A percentile compares a stretch with the other conserved stretches of the same genome.
Evolutionary conservation across 2,888 invertebrate species (phyloP).

Genomic region (Pheosia tremula): DNA sequence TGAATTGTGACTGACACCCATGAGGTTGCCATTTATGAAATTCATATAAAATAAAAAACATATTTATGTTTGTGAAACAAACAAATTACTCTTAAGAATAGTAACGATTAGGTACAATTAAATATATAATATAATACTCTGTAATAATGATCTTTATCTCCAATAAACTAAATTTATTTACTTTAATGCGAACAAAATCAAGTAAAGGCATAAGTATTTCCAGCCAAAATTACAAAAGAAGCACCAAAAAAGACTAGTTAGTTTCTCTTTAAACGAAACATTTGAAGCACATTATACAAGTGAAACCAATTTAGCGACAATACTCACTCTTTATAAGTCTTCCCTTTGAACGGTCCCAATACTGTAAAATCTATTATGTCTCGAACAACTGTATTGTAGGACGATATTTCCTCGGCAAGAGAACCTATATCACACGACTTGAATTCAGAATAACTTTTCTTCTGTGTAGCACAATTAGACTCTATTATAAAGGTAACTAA

Average conservation of each 20-base stretch:
- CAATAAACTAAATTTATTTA: too few species aligned
- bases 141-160: too few species aligned
- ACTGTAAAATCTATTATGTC: conserved; percentile 77
- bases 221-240: background rate
- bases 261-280: background rate
- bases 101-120: too few species aligned
- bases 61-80: too few species aligned
- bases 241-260: background rate
- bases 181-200: too few species aligned
- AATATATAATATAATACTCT: too few species aligned
- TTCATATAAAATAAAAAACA: too few species aligned
- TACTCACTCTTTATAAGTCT: conserved; percentile 82
- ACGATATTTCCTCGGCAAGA: conserved; percentile 83
- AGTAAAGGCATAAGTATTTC: too few species aligned
- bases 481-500: conserved; percentile 6
- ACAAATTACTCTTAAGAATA: too few species aligned
- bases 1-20: too few species aligned
- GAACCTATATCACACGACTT: conserved; percentile 51
- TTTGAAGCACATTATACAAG: background rate
- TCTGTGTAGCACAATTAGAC: background rate
- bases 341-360: conserved; percentile 81
- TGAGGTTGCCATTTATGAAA: too few species aligned
- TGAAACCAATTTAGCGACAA: conserved; percentile 22
- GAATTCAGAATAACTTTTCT: conserved; percentile 9
- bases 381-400: conserved; percentile 79